phyloP scores from a whole-genome alignment of 1,140 invertebrate species.

The Wasmannia auropunctata region DNA sequence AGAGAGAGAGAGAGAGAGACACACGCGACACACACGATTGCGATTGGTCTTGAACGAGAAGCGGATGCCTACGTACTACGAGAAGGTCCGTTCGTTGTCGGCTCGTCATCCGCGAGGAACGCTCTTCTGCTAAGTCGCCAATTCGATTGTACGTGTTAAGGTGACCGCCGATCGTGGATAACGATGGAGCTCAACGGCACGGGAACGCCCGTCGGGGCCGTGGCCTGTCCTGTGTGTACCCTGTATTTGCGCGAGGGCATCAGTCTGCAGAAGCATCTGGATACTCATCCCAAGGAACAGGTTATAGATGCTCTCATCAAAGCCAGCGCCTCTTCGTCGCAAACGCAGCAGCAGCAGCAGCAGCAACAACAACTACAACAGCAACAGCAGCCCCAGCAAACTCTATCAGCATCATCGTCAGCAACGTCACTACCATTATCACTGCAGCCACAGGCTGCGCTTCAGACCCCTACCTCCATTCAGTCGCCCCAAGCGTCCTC shows the following conservation, averaged over 20 bases:
- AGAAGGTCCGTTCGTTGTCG: neutral
- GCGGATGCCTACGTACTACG: neutral
- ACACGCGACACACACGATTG: neutral
- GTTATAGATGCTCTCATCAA: conserved; percentile 92
- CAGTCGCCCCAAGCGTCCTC: conserved; percentile 63
- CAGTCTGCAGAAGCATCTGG: conserved; percentile 91
- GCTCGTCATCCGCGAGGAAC: neutral
- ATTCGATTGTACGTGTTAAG: neutral
- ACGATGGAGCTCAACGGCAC: conserved; percentile 71
- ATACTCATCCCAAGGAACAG: conserved; percentile 94
- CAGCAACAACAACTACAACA: conserved; percentile 46
- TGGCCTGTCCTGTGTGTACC: conserved; percentile 92
- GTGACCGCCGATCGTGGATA: conserved; percentile 1
- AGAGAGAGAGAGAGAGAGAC: neutral
- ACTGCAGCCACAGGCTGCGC: conserved; percentile 2
- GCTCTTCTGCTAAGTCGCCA: neutral
- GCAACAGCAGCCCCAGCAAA: conserved; percentile 52
- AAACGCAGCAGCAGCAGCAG: conserved; percentile 46
- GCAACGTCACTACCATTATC: conserved; percentile 43
- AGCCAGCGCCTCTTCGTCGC: conserved; percentile 70
- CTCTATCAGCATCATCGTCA: conserved; percentile 41
- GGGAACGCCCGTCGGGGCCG: conserved; percentile 72
- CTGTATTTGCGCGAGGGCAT: conserved; percentile 93
- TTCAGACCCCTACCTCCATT: conserved; percentile 60
- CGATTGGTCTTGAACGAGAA: neutral